Evolutionary conservation across 2,888 invertebrate species (phyloP), one percentile per base, ranked within the genome.

Genomic region (Cataglyphis albicans): DNA sequence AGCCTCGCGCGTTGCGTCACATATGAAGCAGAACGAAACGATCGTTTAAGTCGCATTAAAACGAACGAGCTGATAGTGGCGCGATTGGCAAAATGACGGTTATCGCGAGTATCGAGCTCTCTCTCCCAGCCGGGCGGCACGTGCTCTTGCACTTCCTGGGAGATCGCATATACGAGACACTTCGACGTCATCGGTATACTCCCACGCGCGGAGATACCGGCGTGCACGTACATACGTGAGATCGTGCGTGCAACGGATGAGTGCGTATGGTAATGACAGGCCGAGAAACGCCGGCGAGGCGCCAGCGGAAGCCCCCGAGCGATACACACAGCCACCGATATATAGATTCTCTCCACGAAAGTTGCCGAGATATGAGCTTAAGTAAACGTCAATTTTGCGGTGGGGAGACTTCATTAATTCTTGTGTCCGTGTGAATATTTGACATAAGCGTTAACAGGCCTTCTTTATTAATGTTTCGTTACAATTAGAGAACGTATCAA

Each of bases 241-340:
- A 85, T 88, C 87, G 90, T 90, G 91, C 92, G 91, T 91, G 92
- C 91, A 91, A 91, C 90, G 89, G 90, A 90, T 89, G 91, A 90
- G 90, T 90, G 92, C 90, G 92, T 91, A 92, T 90, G 91, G 90
- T 93, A 93, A 93, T 93, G 92, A 93, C 92, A 92, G 92, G 91
- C 91, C 88, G 89, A 89, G 88, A 91, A 92, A 92, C 88, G 90
- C 89, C 91, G 91, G 87, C 85, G 86, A 91, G 93, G 92, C 93
- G 93, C 93, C 92, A 90, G 90, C 87, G 89, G 84, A 91, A 91
- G 87, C 89, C 91, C 90, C 81, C 87, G 78, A 86, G 91, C 91
- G 84, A 83, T 86, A 84, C 84, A 84, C 84, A 84, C 85, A 86
- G 84, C 87, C 86, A 88, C 86, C 87, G 78, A 38, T 57, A 38